phyloP scores from a whole-genome alignment of 2,888 invertebrate species.

The Nyleta sp. region DNA sequence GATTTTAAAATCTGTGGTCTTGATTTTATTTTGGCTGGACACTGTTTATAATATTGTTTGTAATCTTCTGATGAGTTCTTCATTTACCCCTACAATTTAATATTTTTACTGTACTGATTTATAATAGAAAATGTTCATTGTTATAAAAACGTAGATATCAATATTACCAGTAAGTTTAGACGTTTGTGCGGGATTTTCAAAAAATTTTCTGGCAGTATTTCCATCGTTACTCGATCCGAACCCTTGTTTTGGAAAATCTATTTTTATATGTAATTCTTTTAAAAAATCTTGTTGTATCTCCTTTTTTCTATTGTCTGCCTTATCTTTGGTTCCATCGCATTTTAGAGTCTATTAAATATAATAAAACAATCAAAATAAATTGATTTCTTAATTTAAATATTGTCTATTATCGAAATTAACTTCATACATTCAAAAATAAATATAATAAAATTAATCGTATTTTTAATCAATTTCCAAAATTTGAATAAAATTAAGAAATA shows the following conservation, averaged over 20 bases:
- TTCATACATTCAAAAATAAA: no score
- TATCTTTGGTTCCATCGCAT: slow-evolving; percentile 67
- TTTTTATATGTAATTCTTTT: not conserved
- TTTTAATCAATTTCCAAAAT: no score
- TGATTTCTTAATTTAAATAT: no score
- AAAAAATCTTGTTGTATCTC: slow-evolving; percentile 29
- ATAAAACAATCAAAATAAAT: no score
- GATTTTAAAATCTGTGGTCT: not conserved
- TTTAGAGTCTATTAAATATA: not conserved
- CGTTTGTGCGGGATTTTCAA: slow-evolving; percentile 1
- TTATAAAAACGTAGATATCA: not conserved
- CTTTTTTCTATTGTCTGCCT: slow-evolving; percentile 14
- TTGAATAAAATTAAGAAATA: no score
- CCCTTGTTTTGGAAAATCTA: slow-evolving; percentile 38
- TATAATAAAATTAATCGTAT: no score
- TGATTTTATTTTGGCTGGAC: slow-evolving; percentile 4
- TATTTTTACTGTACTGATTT: not conserved
- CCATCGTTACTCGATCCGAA: slow-evolving; percentile 34
- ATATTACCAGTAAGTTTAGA: slow-evolving; percentile 25
- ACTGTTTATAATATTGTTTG: slow-evolving; percentile 12
- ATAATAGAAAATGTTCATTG: not conserved
- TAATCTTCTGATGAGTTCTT: not conserved
- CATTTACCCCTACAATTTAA: slow-evolving; percentile 4
- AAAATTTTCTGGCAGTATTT: slow-evolving; percentile 37
- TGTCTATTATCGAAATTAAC: no score